phyloP scores from a whole-genome alignment of 2,113 vertebrate species.

The Platichthys flesus region DNA sequence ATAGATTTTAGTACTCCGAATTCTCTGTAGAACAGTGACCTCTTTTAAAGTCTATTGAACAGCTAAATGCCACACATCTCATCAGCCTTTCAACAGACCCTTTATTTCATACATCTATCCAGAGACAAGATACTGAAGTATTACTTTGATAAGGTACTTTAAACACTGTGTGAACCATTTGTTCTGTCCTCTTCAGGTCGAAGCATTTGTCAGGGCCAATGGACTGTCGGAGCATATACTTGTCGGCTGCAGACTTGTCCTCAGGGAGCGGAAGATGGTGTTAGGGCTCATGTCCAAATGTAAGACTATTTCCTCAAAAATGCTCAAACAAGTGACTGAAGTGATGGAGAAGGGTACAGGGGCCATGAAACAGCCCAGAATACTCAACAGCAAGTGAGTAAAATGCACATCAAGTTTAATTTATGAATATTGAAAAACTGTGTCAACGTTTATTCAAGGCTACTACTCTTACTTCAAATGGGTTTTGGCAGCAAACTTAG shows the following conservation, averaged over 20 bases:
- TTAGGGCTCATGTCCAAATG: constrained; percentile 94
- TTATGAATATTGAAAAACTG: background rate
- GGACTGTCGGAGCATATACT: constrained; percentile 89
- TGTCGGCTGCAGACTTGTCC: constrained; percentile 88
- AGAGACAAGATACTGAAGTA: no score
- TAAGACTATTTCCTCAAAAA: constrained; percentile 90
- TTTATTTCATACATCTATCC: background rate
- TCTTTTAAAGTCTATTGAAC: background rate
- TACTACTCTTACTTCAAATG: no score
- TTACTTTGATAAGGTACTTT: no score
- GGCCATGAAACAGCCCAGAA: constrained; percentile 84
- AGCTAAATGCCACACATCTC: background rate
- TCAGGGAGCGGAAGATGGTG: constrained; percentile 92
- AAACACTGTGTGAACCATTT: background rate
- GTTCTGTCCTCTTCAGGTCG: constrained; percentile 50
- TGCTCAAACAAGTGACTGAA: constrained; percentile 88
- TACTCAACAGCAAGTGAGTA: constrained; percentile 89
- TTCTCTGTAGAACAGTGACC: no score
- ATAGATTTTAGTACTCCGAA: no score
- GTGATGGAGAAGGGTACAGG: constrained; percentile 85
- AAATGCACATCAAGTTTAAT: background rate
- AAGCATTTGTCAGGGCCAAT: constrained; percentile 79
- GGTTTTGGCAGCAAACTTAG: no score
- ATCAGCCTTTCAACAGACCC: no score
- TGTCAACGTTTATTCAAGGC: no score